Conservation (phyloP, 2,113 vertebrate genomes). For the Zingel zingel region DNA sequence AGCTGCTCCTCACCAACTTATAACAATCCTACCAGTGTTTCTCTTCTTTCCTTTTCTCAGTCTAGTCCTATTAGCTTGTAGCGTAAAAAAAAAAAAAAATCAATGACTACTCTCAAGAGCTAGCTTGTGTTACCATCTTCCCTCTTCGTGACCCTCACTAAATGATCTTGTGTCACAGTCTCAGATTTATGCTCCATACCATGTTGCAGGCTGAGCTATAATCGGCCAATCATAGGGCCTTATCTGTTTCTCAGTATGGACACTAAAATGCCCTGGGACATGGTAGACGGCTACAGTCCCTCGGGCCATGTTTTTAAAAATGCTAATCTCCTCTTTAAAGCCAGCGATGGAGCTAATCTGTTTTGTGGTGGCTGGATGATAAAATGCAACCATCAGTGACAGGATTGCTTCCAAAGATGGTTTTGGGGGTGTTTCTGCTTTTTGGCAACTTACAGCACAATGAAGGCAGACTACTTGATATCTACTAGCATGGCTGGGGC, state of each 20-base stretch:
- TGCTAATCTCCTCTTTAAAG: slow-evolving; percentile 45
- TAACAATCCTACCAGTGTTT: slow-evolving; percentile 13
- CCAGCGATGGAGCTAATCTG: slow-evolving; percentile 15
- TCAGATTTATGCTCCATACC: slow-evolving; percentile 53
- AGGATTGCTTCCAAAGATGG: slow-evolving; percentile 17
- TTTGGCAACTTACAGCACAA: slow-evolving; percentile 18
- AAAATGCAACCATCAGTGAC: slow-evolving; percentile 28
- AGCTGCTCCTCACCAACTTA: slow-evolving; percentile 42
- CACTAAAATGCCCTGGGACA: slow-evolving; percentile 18
- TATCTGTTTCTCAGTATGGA: slow-evolving; percentile 51
- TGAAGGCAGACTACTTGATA: neutral
- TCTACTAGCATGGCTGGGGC: slow-evolving; percentile 11
- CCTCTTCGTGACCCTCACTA: slow-evolving; percentile 22
- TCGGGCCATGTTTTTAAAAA: slow-evolving; percentile 40
- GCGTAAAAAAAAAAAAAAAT: slow-evolving; percentile 52
- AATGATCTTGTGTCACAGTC: slow-evolving; percentile 55
- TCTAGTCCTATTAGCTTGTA: slow-evolving; percentile 8
- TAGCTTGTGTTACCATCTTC: slow-evolving; percentile 42
- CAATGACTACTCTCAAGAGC: slow-evolving; percentile 52
- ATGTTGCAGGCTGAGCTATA: slow-evolving; percentile 34
- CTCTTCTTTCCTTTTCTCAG: slow-evolving; percentile 1
- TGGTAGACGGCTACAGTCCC: slow-evolving; percentile 12
- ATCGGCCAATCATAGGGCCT: slow-evolving; percentile 41
- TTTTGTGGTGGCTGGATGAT: slow-evolving; percentile 14
- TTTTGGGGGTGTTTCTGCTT: slow-evolving; percentile 21